Evolutionary conservation across 1,140 invertebrate genomes (phyloP), one percentile per base, ranked within the genome.

Genomic region (Drosophila sp.): DNA sequence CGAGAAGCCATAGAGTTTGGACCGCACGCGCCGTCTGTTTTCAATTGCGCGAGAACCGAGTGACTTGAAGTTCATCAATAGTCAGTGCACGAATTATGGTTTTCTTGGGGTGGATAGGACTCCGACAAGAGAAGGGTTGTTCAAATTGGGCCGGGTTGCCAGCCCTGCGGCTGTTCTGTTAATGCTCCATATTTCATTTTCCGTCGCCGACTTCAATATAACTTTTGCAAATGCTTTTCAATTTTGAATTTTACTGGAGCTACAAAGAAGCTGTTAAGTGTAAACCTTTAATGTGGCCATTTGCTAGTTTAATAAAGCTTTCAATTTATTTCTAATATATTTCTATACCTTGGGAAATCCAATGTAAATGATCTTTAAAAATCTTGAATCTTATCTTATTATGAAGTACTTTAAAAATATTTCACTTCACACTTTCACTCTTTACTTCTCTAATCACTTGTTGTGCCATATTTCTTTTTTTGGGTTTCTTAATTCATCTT

Each of bases 21-120:
- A 46, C 62, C 70, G 78, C 82, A 86, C 70, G 82, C 82, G 82
- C 82, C 78, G 78, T 40, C 65, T 78, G 82, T 48, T 62, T 72
- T 63, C 72, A 80, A 83, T 80, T 76, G 80, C 59, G 8, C 50
- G 14, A 32, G 11, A 46, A 41, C 38, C 11, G 6, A 18, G 59
- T 53, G 51, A 54, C 63, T 71, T 67, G 51, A 75, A 65, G 36
- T 62, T 81, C 74, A 87, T 86, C 71, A 81, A 87, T 87, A 87
- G 78, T 74, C 74, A 41, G 46, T 29, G 38, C 82, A 87, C 82
- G 78, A 71, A 69, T 65, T 46, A 56, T 34, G 34, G 45, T 8
- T 14, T 65, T 16, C 14, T 48, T 13, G 34, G 7, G 36, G 18
- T 14, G 13, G n/a, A 18, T 34, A 25, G 41, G 32, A 3, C 0